A percentile compares a stretch with the other conserved stretches of the same genome.
Conservation (phyloP, 1,140 invertebrate genomes). For the Probaryconus sp. region DNA sequence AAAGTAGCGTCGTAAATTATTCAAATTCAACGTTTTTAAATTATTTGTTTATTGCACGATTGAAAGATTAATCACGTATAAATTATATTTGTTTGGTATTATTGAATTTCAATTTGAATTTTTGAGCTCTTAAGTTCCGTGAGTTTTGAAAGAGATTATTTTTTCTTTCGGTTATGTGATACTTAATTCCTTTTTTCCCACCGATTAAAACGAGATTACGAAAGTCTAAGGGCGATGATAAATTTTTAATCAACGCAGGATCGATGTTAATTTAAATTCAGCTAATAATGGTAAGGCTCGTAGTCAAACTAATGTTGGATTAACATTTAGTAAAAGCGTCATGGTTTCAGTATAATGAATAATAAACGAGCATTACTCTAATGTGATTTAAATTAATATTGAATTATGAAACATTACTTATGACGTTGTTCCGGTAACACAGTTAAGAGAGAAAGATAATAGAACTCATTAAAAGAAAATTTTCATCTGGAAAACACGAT, state of each 20-base stretch:
- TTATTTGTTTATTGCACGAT: no score
- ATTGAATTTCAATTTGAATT: no score
- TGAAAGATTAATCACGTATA: no score
- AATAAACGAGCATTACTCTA: conserved; percentile 44
- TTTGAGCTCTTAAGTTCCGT: no score
- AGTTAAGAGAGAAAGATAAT: conserved; percentile 7
- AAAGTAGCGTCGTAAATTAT: no score
- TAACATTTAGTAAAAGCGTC: conserved; percentile 41
- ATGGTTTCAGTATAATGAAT: conserved; percentile 38
- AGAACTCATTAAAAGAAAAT: conserved; percentile 38
- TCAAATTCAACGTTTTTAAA: no score
- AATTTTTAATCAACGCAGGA: conserved; percentile 35
- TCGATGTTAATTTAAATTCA: conserved; percentile 48
- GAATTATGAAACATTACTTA: conserved; percentile 46
- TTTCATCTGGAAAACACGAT: no score
- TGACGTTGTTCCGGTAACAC: conserved; percentile 32
- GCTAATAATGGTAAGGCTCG: conserved; percentile 34
- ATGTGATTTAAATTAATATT: conserved; percentile 48
- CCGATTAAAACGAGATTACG: no score
- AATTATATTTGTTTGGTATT: no score
- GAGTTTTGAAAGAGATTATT: no score
- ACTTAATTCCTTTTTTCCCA: no score
- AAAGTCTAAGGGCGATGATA: conserved; percentile 18
- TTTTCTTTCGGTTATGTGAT: no score
- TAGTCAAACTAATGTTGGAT: conserved; percentile 36